Conservation (phyloP, 2,113 vertebrate species). For the Trachemys scripta region DNA sequence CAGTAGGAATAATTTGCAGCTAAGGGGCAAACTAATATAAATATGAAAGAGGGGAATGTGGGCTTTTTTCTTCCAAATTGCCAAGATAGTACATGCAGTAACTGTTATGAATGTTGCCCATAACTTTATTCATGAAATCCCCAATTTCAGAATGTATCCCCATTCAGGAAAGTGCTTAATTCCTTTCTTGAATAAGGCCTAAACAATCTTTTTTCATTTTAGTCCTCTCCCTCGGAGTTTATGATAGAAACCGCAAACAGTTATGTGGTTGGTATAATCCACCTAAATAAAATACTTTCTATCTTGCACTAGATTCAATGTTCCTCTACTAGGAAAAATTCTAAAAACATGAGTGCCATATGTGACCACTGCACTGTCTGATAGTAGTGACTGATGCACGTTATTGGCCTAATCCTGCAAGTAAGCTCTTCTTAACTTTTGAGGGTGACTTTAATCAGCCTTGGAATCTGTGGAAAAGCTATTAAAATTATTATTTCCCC, state of each 20-base stretch:
- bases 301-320: too few relatives aligned
- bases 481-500: not conserved
- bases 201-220: not conserved
- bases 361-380: not conserved
- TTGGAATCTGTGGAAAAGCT: not conserved
- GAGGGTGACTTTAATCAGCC: not conserved
- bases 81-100: not conserved
- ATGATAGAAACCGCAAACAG: not conserved
- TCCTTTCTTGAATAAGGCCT: not conserved
- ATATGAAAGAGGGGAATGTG: not conserved
- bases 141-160: not conserved
- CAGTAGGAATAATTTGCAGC: not conserved
- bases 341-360: not conserved
- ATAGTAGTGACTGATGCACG: not conserved
- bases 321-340: not conserved
- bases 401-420: not conserved
- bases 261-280: not conserved
- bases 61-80: not conserved
- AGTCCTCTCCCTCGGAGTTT: not conserved
- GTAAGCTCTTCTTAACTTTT: not conserved
- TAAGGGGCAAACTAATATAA: not conserved
- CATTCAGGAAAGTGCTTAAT: not conserved
- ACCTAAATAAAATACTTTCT: not conserved
- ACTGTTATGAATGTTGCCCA: not conserved
- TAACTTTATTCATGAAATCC: not conserved